Conservation (phyloP, 2,113 vertebrate genomes). For the Cyanoramphus novaezelandiae region DNA sequence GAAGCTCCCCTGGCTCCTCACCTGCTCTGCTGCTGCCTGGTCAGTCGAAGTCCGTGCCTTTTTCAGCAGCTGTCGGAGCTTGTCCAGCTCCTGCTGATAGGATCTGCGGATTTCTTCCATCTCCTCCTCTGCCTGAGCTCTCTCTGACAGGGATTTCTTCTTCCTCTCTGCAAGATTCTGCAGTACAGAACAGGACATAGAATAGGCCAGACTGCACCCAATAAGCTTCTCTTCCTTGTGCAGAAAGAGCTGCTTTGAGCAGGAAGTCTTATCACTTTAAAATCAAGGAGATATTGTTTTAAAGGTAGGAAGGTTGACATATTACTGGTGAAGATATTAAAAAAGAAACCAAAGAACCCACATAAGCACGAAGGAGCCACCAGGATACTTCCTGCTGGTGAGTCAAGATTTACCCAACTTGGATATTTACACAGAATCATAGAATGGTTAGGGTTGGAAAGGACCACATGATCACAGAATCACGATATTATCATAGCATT, state of each 20-base stretch:
- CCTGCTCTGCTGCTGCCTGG: conserved; percentile 86
- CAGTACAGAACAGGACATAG: background rate
- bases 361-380: background rate
- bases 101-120: conserved; percentile 85
- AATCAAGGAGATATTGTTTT: background rate
- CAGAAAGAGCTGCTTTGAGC: background rate
- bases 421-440: background rate
- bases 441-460: background rate
- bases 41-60: conserved; percentile 83
- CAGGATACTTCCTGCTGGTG: background rate
- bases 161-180: conserved; percentile 89
- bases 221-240: background rate
- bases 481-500: background rate
- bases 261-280: background rate
- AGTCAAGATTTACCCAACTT: background rate
- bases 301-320: background rate
- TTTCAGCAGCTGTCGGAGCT: conserved; percentile 82
- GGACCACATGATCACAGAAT: background rate
- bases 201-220: background rate
- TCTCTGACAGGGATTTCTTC: conserved; percentile 86
- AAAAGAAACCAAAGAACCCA: background rate
- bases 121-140: conserved; percentile 87
- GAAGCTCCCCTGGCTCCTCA: conserved; percentile 30
- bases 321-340: background rate
- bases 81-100: conserved; percentile 84